Evolutionary conservation across 1,140 invertebrate genomes (phyloP).

Genomic region (Solenopsis fugax): DNA sequence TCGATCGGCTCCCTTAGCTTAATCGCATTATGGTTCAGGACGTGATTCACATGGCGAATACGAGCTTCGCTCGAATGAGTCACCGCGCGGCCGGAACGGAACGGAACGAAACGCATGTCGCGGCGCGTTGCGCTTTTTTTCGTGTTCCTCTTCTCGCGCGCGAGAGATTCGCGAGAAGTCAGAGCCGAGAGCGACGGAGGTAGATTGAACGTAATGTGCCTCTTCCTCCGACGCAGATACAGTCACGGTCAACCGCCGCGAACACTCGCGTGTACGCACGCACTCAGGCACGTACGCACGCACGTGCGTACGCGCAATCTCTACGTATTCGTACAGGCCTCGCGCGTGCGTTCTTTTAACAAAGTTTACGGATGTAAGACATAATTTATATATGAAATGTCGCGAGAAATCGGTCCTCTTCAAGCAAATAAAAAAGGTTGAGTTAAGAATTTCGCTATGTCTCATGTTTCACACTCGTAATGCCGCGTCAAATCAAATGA

Average conservation of each 20-base stretch:
- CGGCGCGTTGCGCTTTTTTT: conserved; percentile 28
- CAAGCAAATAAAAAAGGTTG: neutral
- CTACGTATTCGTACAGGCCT: no score
- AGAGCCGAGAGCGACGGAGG: conserved; percentile 74
- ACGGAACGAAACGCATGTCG: neutral
- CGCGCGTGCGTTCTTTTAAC: neutral
- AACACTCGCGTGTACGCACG: neutral
- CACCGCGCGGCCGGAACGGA: neutral
- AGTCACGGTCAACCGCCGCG: conserved; percentile 81
- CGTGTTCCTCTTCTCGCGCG: conserved; percentile 31
- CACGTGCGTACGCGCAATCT: no score
- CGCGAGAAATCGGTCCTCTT: neutral
- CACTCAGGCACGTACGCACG: neutral
- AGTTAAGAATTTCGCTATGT: neutral
- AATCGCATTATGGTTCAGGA: conserved; percentile 14
- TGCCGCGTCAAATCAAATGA: neutral
- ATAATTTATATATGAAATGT: neutral
- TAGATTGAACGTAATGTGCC: conserved; percentile 85
- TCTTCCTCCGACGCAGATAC: conserved; percentile 85
- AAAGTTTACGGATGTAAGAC: conserved; percentile 26
- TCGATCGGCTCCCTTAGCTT: conserved; percentile 2
- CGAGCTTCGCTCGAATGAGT: conserved; percentile 14
- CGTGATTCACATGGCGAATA: conserved; percentile 17
- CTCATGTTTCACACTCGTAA: neutral
- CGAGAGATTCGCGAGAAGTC: conserved; percentile 60